These are phyloP conservation scores for Rhyacophila evoluta DNA, from an alignment of 2,888 invertebrate genomes.

Conservation along the genomic window DNA sequence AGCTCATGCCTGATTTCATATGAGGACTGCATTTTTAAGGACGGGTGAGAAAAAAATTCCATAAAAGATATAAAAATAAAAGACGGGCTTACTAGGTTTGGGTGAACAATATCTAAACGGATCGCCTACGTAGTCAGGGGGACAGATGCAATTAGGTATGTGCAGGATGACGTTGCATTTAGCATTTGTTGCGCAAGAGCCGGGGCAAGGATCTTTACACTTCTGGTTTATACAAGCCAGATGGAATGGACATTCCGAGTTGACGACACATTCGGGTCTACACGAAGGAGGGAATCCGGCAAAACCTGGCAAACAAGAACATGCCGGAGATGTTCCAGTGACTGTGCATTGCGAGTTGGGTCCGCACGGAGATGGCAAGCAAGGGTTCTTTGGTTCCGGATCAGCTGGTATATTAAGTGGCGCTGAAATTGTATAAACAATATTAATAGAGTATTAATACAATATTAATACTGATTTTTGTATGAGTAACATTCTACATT, in stretches of 20 bases:
- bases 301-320: slow-evolving; percentile 78
- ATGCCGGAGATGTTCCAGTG: slow-evolving; percentile 73
- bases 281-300: slow-evolving; percentile 81
- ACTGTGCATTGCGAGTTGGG: slow-evolving; percentile 78
- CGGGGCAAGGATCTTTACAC: slow-evolving; percentile 80
- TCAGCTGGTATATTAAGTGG: slow-evolving; percentile 31
- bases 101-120: slow-evolving; percentile 77
- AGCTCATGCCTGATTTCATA: slow-evolving; percentile 56
- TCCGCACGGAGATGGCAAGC: slow-evolving; percentile 76
- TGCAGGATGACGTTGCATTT: slow-evolving; percentile 80
- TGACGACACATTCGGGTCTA: slow-evolving; percentile 80
- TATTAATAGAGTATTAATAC: too few relatives aligned
- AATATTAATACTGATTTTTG: too few relatives aligned
- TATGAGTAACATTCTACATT: too few relatives aligned
- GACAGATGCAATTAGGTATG: slow-evolving; percentile 82
- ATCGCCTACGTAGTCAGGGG: slow-evolving; percentile 77
- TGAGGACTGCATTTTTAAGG: neutral
- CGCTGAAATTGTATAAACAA: slow-evolving; percentile 47
- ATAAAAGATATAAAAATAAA: slow-evolving; percentile 49
- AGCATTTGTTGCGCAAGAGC: slow-evolving; percentile 81
- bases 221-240: slow-evolving; percentile 76
- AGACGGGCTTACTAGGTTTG: slow-evolving; percentile 54
- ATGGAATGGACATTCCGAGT: slow-evolving; percentile 75
- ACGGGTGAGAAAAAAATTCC: neutral
- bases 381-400: slow-evolving; percentile 66